Base-by-base conservation (phyloP, 1,140 invertebrate species). In the Pogonomyrmex barbatus region DNA sequence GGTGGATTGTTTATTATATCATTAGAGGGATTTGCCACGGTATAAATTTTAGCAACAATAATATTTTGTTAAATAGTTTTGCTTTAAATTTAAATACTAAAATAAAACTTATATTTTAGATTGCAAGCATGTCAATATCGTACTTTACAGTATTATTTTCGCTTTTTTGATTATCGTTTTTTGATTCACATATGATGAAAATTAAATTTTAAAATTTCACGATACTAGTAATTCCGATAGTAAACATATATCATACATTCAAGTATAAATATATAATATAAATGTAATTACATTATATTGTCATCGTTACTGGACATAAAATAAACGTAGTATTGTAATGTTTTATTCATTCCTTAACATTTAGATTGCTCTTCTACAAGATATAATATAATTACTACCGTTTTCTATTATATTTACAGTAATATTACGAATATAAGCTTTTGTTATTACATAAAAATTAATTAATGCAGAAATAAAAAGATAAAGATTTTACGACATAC, bases 1-100 rank as follows among this genome's bases (percentile, higher is more conserved):
- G 75, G 76, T n/a, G 54, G 81, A 17, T 17, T 89, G 4, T 88
- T 79, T 14, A 56, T 60, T 36, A 0, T 85, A 2, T 89, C 89
- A 0, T 76, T 90, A n/a, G 68, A 84, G 56, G 81, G 77, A 54
- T 91, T 88, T 47, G 67, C 84, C 12, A 39, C 60, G 60, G 89
- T 91, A 91, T 58, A 81, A 24, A 54, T 39, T 8, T 10, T 5
- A 2, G 4, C 42, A 42, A 52, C 30, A 77, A 52, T 45, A 62
- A 70, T 47, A 2, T n/a, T 30, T 77, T 63, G 33, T 45, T 5
- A 4, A 56, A 56, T 5, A 39, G 24, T 77, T 24, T 42, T 0
- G 4, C 3, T 17, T 77, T 6, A 77, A 1, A 36, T 63, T 62
- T 33, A n/a, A n/a, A n/a, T n/a, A 1, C 9, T 36, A 47, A 5